Base-by-base conservation (phyloP, 2,797 vertebrate genomes). In the Ptychadena robeensis region DNA sequence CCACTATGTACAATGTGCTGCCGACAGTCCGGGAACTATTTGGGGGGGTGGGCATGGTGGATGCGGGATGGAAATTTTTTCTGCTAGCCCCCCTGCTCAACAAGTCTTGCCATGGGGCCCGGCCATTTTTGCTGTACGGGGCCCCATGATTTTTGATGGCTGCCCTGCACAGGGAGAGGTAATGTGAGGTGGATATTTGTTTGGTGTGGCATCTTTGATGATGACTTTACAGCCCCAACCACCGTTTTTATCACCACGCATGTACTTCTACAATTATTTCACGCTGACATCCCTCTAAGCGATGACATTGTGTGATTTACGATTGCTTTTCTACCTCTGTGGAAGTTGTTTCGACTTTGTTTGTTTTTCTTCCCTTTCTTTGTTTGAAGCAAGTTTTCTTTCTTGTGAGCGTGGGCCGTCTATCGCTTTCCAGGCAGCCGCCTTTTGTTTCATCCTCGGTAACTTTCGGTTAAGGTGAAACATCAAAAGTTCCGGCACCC, bases 401-500 rank as follows among this genome's bases (percentile, higher is more conserved):
- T 5, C 28, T 66, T 37, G 59, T 12, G 2, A 25, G 25, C 7
- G 15, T 12, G 1, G 25, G 2, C 27, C 2, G 18, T 66, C 10
- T 9, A 34, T 34, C 57, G 37, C 6, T 78, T 28, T 67, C 76
- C 59, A 61, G 25, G 59, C 59, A 61, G 12, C 59, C 10, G 35
- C 40, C 71, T 82, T n/a, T 67, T 66, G 59, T 69, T 73, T 63
- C 92, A 93, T 93, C 89, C 91, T 88, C 91, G 90, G 90, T 89
- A 92, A 92, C 91, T 93, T 93, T 92, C 92, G 91, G 90, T 90
- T 91, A 93, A 93, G 91, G 93, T 93, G 86, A 88, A 79, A 89
- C 85, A 90, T 92, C 91, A 89, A 93, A 94, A 94, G 90, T 93
- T 94, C 91, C 93, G 93, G 86, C 90, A 70, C 69, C 88, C 44